Evolutionary conservation across 2,888 invertebrate genomes (phyloP), one percentile per base, ranked within the genome.

Genomic region (Andrena chrysosceles): DNA sequence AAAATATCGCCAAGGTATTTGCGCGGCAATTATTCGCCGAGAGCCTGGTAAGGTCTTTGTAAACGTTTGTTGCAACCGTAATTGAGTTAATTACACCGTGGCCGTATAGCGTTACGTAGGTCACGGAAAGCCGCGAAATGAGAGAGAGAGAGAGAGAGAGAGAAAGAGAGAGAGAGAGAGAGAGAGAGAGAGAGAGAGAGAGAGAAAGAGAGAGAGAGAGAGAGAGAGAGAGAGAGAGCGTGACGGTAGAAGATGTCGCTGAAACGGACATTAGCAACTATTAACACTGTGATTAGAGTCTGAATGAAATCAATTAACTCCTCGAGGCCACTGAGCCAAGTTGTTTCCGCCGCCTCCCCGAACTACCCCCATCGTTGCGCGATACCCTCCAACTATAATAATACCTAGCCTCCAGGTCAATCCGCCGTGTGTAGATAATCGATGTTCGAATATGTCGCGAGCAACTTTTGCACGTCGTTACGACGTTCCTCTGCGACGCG

Each of bases 41-140:
- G 71, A 13, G 26, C 52, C 71, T 80, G 70, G 83, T 35, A 75
- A 68, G 83, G 67, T 80, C 77, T 74, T 23, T 49, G 74, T 49
- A 49, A 74, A 75, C 59, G 80, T 82, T 76, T 79, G 73, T 71
- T 81, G 75, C 68, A 76, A 73, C 60, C 74, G 69, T 81, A 85
- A 83, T 83, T 70, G 71, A 69, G 69, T 54, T 83, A 83, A 85
- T 85, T 83, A 71, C 63, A 78, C 67, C 77, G 64, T 70, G 33
- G 62, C 77, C 67, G 77, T 75, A 79, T 72, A 54, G 60, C 35
- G 42, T 42, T 42, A 42, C 42, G 42, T 42, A 64, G 72, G 68
- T 74, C 60, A 74, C 73, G 73, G 64, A 56, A 26, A 42, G 52
- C n/a, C 73, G 49, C 69, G 69, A 72, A 80, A 77, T 13, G 26